Evolutionary conservation across 2,113 vertebrate genomes (phyloP).

Genomic region (Myiagra hebetior): DNA sequence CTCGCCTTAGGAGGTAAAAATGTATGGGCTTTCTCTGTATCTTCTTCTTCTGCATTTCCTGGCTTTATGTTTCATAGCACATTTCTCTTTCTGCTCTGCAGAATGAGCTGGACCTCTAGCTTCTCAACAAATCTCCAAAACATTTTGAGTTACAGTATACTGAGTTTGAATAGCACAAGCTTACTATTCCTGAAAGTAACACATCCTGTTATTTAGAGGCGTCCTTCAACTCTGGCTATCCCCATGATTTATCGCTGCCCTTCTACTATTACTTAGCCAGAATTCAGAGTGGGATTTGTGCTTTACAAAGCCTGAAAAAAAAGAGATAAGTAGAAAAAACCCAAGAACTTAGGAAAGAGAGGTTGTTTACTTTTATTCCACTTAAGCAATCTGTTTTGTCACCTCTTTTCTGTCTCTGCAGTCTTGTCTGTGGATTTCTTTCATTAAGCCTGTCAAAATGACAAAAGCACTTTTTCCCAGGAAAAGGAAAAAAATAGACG

Average conservation of each 20-base stretch:
- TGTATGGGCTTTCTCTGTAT: background rate
- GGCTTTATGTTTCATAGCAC: background rate
- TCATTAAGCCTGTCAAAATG: background rate
- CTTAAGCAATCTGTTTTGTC: background rate
- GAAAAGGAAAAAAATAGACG: background rate
- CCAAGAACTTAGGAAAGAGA: background rate
- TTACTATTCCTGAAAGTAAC: background rate
- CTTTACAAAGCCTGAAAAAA: background rate
- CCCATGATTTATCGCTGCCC: background rate
- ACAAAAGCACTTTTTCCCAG: background rate
- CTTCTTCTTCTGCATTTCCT: background rate
- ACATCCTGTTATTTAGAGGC: background rate
- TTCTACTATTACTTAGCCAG: background rate
- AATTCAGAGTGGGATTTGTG: background rate
- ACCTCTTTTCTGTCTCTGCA: background rate
- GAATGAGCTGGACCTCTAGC: background rate
- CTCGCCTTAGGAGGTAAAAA: background rate
- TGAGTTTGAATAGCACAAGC: background rate
- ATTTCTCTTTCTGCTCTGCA: background rate
- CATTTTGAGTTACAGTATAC: background rate
- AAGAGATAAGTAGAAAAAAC: background rate
- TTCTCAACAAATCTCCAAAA: background rate
- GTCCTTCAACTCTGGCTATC: background rate
- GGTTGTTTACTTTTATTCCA: background rate
- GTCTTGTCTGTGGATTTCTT: background rate